Conservation (phyloP, 1,140 invertebrate species). For the Danaus plexippus region DNA sequence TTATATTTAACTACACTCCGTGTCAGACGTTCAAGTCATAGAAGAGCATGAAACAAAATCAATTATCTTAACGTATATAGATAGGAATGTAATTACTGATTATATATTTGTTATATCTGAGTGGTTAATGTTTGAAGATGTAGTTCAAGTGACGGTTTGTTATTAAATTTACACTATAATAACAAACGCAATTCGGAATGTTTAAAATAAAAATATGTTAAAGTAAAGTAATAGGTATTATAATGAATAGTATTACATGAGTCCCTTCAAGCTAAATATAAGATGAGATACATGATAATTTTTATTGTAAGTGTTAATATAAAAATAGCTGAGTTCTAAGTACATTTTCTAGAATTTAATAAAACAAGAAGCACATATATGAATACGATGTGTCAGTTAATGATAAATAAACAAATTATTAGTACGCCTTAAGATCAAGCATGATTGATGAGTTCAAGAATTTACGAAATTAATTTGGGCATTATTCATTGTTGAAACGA, state of each 20-base stretch:
- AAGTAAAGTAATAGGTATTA: too few relatives aligned
- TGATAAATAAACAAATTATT: slow-evolving; percentile 44
- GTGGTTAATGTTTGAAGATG: slow-evolving; percentile 11
- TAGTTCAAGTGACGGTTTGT: slow-evolving; percentile 11
- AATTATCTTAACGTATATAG: slow-evolving; percentile 7
- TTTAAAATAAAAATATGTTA: too few relatives aligned
- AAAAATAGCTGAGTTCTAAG: too few relatives aligned
- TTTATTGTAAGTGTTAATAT: too few relatives aligned
- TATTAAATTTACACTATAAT: slow-evolving; percentile 10
- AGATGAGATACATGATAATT: too few relatives aligned
- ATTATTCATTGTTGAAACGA: background rate
- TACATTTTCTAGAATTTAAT: too few relatives aligned
- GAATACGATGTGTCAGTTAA: slow-evolving; percentile 39
- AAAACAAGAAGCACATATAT: background rate
- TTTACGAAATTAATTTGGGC: slow-evolving; percentile 39
- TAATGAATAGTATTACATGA: too few relatives aligned
- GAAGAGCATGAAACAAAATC: slow-evolving; percentile 13
- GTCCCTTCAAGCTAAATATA: too few relatives aligned
- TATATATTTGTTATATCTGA: slow-evolving; percentile 4
- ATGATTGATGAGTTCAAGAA: slow-evolving; percentile 52
- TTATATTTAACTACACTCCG: slow-evolving; percentile 29
- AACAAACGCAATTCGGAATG: background rate
- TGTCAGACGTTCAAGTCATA: slow-evolving; percentile 10
- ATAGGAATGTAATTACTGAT: slow-evolving; percentile 2
- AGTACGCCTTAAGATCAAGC: slow-evolving; percentile 28